Evolutionary conservation across 1,140 invertebrate genomes (phyloP).

Genomic region (Macrobrachium nipponense): DNA sequence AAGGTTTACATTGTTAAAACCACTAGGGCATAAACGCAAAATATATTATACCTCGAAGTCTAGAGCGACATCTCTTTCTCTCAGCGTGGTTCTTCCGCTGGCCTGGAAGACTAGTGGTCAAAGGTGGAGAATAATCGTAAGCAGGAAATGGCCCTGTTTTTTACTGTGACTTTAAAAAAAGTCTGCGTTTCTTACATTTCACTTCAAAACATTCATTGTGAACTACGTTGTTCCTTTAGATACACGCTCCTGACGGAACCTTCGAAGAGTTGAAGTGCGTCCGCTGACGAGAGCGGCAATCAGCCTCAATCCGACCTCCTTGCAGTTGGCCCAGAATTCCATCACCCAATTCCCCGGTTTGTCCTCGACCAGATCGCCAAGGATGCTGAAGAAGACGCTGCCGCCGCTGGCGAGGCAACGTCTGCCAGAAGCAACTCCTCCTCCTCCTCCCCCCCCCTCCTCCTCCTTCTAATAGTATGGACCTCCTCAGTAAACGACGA

Average conservation of each 20-base stretch:
- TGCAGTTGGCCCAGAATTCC: conserved; percentile 12
- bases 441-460: too few relatives aligned
- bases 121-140: conserved; percentile 9
- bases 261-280: not conserved
- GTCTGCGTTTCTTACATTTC: not conserved
- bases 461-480: too few relatives aligned
- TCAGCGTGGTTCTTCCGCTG: too few relatives aligned
- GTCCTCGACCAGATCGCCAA: conserved; percentile 10
- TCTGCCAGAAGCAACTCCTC: not conserved
- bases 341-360: conserved; percentile 7
- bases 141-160: not conserved
- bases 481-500: too few relatives aligned
- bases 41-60: not conserved
- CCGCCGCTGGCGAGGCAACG: not conserved
- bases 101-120: not conserved
- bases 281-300: conserved; percentile 24
- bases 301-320: conserved; percentile 27
- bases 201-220: too few relatives aligned
- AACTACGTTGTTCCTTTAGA: not conserved
- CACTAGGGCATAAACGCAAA: too few relatives aligned
- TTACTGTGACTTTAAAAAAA: not conserved
- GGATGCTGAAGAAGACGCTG: conserved; percentile 4
- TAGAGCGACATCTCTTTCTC: not conserved
- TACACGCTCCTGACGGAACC: conserved; percentile 25
- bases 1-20: too few relatives aligned